Base-by-base conservation (phyloP, 2,888 invertebrate species). In the Rapana venosa region DNA sequence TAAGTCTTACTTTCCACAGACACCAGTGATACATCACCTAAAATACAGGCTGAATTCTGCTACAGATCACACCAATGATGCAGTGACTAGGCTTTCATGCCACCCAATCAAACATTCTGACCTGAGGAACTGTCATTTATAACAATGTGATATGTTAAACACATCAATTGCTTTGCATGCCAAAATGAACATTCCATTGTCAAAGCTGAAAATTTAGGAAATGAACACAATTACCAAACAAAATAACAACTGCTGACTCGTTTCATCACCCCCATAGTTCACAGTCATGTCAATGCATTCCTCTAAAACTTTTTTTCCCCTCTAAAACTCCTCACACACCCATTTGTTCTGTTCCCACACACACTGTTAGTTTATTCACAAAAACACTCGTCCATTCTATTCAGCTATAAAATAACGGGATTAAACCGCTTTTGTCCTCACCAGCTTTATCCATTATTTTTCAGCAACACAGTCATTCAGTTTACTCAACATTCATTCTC, bases 81-180 rank as follows among this genome's bases (percentile, higher is more conserved):
- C 81, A 36, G 36, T 83, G 81, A 83, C 81, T 83, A 83, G 81
- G 81, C 11, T 47, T 83, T 47, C 22, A 22, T 81, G 22, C 36
- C 30, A 83, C 81, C 79, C 47, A 83, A 30, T 47, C 36, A 83
- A 26, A 47, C 26, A 47, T 47, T 83, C 15, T 30, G 22, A 20
- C 36, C 47, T 47, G 47, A 36, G 22, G 47, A 83, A 47, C 26
- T 47, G 20, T 32, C 77, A 32, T 79, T 79, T 79, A 15, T 32
- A 79, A 30, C 32, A 79, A 79, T 61, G 26, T 83, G 81, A 83
- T 83, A 22, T 83, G 81, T 83, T 17, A 47, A 83, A 83, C 81
- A 36, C 47, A 83, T 36, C 81, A 11, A 83, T 11, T 26, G 36
- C 36, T 83, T 47, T 83, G 36, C 36, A 83, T 36, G 36, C 22